Percentiles rank a stretch among this genome's conserved stretches.
phyloP scores from a whole-genome alignment of 2,888 invertebrate genomes.

The Agrotis exclamationis region DNA sequence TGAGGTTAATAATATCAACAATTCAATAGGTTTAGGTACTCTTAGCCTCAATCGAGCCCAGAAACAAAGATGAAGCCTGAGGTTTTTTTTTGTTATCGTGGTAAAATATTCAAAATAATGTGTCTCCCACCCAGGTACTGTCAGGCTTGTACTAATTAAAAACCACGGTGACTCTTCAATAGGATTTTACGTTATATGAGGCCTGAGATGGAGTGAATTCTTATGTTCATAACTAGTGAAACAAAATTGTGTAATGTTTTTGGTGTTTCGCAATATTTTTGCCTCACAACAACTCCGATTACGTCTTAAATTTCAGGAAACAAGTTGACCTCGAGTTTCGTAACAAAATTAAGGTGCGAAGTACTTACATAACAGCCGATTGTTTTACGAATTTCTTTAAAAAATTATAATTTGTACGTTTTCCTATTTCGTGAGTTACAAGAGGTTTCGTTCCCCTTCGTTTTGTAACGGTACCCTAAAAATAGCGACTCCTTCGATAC shows the following conservation, averaged over 20 bases:
- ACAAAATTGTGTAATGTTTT: not conserved
- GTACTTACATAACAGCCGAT: conserved; percentile 4
- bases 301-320: conserved; percentile 27
- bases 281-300: conserved; percentile 6
- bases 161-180: no score
- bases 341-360: conserved; percentile 19
- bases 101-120: no score
- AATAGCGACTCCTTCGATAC: conserved; percentile 73
- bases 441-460: conserved; percentile 38
- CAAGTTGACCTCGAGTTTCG: conserved; percentile 16
- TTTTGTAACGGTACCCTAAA: conserved; percentile 65
- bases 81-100: no score
- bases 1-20: not conserved
- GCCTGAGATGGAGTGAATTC: no score
- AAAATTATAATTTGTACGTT: conserved; percentile 40
- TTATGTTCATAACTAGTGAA: no score
- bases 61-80: no score
- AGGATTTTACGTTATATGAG: no score
- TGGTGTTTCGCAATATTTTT: not conserved
- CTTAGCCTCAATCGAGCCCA: no score
- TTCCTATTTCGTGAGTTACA: conserved; percentile 37
- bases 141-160: no score
- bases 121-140: no score
- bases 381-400: conserved; percentile 5
- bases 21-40: no score